Conservation (phyloP, 37 sponge, comb jelly and placozoan genomes). For the Beroe ovata region DNA sequence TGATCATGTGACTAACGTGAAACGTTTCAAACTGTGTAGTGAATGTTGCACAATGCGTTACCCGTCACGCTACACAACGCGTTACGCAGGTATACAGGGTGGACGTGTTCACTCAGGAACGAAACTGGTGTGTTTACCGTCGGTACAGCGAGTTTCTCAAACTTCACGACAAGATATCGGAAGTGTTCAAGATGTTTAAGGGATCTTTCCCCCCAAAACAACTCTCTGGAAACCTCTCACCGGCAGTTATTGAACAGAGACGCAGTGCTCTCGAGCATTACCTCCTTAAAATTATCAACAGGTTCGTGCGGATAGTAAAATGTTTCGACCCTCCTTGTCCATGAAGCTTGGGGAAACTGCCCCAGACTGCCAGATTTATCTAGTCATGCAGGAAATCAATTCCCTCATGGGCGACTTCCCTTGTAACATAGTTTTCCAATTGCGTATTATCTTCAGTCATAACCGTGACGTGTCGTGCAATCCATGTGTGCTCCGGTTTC, state of each 20-base stretch:
- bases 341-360: too few species aligned
- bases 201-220: constrained; percentile 83
- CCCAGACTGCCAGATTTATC: too few species aligned
- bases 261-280: constrained; percentile 81
- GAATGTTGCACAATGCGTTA: too few species aligned
- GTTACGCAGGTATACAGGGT: constrained; percentile 79
- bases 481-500: constrained; percentile 34
- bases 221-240: constrained; percentile 76
- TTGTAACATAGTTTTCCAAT: too few species aligned
- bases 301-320: constrained; percentile 68
- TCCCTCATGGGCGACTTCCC: too few species aligned
- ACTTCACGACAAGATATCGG: constrained; percentile 75
- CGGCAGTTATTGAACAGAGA: constrained; percentile 77
- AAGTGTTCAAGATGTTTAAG: constrained; percentile 57
- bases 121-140: constrained; percentile 84
- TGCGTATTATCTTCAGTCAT: constrained; percentile 28
- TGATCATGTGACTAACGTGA: neutral
- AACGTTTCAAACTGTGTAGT: neutral
- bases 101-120: constrained; percentile 82
- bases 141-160: constrained; percentile 87
- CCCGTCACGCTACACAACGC: too few species aligned
- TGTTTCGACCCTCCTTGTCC: too few species aligned
- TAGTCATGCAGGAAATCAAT: too few species aligned
- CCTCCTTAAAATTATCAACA: constrained; percentile 84
- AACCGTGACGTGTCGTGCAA: constrained; percentile 52